A percentile compares a stretch with the other conserved stretches of the same genome.
Evolutionary conservation across 2,888 invertebrate genomes (phyloP).

Genomic region (Creontiades dilutus): DNA sequence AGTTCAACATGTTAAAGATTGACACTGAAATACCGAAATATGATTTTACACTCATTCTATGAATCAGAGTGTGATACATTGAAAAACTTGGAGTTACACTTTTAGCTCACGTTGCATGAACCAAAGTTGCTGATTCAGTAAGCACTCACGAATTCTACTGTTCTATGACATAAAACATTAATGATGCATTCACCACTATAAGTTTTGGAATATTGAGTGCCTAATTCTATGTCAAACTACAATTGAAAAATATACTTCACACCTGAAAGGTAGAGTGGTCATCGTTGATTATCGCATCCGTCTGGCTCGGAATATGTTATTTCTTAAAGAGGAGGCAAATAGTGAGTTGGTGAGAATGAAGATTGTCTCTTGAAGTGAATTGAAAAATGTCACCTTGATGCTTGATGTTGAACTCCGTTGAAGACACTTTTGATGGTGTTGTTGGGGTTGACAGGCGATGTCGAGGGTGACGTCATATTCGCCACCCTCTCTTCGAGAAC

Average conservation of each 20-base stretch:
- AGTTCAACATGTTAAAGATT: too few relatives aligned
- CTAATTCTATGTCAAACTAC: slow-evolving; percentile 6
- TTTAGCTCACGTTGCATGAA: background rate
- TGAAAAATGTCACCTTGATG: slow-evolving; percentile 77
- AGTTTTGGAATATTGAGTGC: background rate
- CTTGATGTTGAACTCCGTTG: slow-evolving; percentile 78
- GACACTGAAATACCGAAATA: too few relatives aligned
- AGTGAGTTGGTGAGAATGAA: slow-evolving; percentile 60
- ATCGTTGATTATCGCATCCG: slow-evolving; percentile 52
- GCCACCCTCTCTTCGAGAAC: slow-evolving; percentile 29
- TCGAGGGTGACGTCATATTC: slow-evolving; percentile 71
- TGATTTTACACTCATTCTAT: too few relatives aligned
- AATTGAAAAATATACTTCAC: slow-evolving; percentile 68
- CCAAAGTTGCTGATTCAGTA: background rate
- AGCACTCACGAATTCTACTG: slow-evolving; percentile 4
- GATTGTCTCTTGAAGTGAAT: slow-evolving; percentile 48
- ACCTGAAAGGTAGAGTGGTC: slow-evolving; percentile 69
- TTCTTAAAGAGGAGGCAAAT: slow-evolving; percentile 27
- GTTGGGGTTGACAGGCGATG: slow-evolving; percentile 75
- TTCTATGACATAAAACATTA: background rate
- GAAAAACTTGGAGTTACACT: too few relatives aligned
- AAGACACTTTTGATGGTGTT: slow-evolving; percentile 78
- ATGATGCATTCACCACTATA: background rate
- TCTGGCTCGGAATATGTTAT: slow-evolving; percentile 15
- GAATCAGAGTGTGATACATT: too few relatives aligned